phyloP scores from a whole-genome alignment of 1,140 invertebrate genomes.

The Medauroidea extradentata region DNA sequence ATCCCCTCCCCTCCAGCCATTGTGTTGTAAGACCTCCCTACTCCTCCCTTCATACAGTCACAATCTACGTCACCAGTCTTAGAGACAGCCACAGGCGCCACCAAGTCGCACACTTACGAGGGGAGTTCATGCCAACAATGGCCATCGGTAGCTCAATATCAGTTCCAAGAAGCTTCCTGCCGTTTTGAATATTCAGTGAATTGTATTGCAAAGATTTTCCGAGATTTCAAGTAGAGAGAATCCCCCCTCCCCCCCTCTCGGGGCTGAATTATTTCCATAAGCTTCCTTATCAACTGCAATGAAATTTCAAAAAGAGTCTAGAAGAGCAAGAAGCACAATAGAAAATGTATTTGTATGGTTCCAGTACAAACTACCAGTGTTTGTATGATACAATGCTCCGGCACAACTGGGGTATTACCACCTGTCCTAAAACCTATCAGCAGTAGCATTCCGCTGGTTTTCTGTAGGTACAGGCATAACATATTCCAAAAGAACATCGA shows the following conservation, averaged over 20 bases:
- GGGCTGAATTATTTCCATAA: slow-evolving; percentile 30
- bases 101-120: too few relatives aligned
- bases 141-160: slow-evolving; percentile 26
- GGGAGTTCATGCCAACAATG: slow-evolving; percentile 37
- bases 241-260: too few relatives aligned
- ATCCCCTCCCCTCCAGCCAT: too few relatives aligned
- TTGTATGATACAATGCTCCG: slow-evolving; percentile 36
- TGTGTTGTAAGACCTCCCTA: too few relatives aligned
- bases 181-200: not conserved
- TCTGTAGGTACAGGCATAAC: too few relatives aligned
- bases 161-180: slow-evolving; percentile 19
- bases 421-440: too few relatives aligned
- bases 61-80: too few relatives aligned
- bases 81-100: too few relatives aligned
- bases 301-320: slow-evolving; percentile 38
- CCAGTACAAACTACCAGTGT: slow-evolving; percentile 32
- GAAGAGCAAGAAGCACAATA: slow-evolving; percentile 39
- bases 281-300: slow-evolving; percentile 36
- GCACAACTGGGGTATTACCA: slow-evolving; percentile 45
- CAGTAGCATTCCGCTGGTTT: slow-evolving; percentile 30
- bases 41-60: too few relatives aligned
- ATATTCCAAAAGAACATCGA: too few relatives aligned
- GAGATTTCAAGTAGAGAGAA: slow-evolving; percentile 14
- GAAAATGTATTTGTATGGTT: slow-evolving; percentile 46
- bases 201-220: not conserved